phyloP scores from a whole-genome alignment of 2,888 invertebrate genomes.

The Agonopterix heracliana region DNA sequence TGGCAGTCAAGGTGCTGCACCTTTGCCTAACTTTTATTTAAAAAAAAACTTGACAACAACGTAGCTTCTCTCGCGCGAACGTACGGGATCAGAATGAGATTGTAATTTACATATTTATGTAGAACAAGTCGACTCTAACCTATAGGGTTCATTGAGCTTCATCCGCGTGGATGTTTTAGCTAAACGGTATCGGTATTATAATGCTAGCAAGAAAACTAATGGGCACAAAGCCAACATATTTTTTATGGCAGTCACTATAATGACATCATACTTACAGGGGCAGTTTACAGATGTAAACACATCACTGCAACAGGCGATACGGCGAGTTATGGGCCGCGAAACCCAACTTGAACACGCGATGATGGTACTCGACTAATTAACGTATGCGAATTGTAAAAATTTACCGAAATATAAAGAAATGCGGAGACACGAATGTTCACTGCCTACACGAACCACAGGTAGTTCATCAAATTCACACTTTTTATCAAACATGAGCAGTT shows the following conservation, averaged over 20 bases:
- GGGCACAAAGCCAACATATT: constrained; percentile 73
- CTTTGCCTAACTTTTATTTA: background rate
- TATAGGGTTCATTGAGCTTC: constrained; percentile 52
- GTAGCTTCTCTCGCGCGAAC: background rate
- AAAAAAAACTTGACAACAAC: constrained; percentile 7
- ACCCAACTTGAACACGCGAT: constrained; percentile 21
- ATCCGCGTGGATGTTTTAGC: constrained; percentile 50
- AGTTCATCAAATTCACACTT: constrained; percentile 29
- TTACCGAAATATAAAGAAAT: constrained; percentile 43
- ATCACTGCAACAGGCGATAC: constrained; percentile 52
- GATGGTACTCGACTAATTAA: constrained; percentile 31
- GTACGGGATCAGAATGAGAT: constrained; percentile 24
- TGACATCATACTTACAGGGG: constrained; percentile 73
- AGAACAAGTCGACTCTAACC: constrained; percentile 53
- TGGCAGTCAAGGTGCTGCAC: no score
- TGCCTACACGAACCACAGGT: constrained; percentile 53
- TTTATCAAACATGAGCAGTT: constrained; percentile 23
- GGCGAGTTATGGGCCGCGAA: constrained; percentile 32
- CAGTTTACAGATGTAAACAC: constrained; percentile 71
- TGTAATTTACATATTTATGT: constrained; percentile 43
- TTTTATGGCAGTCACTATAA: constrained; percentile 65
- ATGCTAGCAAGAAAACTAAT: constrained; percentile 65
- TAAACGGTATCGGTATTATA: constrained; percentile 52
- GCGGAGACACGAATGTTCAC: constrained; percentile 53
- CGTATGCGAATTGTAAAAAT: constrained; percentile 31